Evolutionary conservation across 2,113 vertebrate species (phyloP).

Genomic region (Isichthys henryi): DNA sequence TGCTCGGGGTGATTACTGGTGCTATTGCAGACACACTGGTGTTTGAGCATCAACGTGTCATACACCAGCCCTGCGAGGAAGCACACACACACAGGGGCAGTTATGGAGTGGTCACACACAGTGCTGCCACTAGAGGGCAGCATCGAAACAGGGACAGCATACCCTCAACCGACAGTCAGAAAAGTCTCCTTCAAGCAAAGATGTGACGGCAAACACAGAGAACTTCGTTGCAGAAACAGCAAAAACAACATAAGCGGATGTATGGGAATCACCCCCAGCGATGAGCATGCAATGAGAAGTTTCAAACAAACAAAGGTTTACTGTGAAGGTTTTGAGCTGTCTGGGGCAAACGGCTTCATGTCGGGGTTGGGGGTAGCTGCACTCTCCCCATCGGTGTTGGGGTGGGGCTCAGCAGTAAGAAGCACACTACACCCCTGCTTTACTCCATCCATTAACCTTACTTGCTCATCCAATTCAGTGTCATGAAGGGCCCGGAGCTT

Average conservation of each 20-base stretch:
- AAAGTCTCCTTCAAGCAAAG: background rate
- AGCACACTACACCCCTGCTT: background rate
- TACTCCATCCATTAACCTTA: background rate
- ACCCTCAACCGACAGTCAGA: background rate
- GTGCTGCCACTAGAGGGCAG: background rate
- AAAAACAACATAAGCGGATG: background rate
- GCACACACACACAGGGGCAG: background rate
- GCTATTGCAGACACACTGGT: conserved; percentile 90
- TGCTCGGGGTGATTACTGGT: conserved; percentile 91
- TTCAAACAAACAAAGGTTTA: background rate
- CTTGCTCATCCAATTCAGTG: background rate
- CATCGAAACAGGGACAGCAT: background rate
- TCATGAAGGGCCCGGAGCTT: background rate
- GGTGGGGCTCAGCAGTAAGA: background rate
- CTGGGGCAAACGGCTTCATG: background rate
- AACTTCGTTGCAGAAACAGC: background rate
- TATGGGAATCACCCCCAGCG: background rate
- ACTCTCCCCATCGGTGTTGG: background rate
- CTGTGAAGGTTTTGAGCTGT: background rate
- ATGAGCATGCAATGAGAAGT: background rate
- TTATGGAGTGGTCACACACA: background rate
- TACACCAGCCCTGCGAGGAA: conserved; percentile 79
- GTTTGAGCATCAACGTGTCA: conserved; percentile 94
- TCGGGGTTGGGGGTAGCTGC: background rate
- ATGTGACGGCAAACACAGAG: background rate